Evolutionary conservation across 2,113 vertebrate genomes (phyloP).

Genomic region (Anas platyrhynchos): DNA sequence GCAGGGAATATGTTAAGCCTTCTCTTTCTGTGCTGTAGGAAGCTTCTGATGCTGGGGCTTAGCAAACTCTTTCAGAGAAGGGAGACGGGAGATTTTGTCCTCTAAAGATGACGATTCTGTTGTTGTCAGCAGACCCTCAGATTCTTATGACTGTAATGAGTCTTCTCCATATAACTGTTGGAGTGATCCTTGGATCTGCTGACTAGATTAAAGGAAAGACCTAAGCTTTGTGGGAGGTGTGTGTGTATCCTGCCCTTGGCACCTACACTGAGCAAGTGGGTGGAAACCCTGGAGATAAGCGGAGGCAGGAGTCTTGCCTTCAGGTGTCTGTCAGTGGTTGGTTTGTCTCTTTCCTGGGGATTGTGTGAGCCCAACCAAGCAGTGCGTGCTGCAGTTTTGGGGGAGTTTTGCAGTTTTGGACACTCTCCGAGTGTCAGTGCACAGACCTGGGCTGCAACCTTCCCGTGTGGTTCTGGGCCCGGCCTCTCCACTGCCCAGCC

Average conservation of each 20-base stretch:
- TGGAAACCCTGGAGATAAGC: neutral
- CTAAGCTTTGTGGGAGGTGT: neutral
- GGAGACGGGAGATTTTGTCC: neutral
- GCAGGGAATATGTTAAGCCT: neutral
- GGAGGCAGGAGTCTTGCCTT: neutral
- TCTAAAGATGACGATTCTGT: neutral
- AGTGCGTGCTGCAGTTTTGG: fast-evolving
- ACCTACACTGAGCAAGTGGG: fast-evolving
- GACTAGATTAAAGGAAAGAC: neutral
- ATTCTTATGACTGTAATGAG: neutral
- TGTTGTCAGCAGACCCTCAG: neutral
- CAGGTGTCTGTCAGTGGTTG: too few species aligned
- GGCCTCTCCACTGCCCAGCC: fast-evolving
- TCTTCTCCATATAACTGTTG: neutral
- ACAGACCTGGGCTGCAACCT: neutral
- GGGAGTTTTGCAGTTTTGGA: neutral
- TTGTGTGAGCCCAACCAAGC: neutral
- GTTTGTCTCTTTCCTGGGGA: neutral
- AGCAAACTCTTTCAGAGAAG: neutral
- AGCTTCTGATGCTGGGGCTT: neutral
- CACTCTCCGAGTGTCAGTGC: neutral
- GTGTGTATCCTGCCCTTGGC: neutral
- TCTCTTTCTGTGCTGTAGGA: neutral
- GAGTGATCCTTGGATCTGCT: neutral
- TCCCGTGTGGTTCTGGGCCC: neutral